Base-by-base conservation (phyloP, 2,113 vertebrate species). In the Catagonus wagneri region DNA sequence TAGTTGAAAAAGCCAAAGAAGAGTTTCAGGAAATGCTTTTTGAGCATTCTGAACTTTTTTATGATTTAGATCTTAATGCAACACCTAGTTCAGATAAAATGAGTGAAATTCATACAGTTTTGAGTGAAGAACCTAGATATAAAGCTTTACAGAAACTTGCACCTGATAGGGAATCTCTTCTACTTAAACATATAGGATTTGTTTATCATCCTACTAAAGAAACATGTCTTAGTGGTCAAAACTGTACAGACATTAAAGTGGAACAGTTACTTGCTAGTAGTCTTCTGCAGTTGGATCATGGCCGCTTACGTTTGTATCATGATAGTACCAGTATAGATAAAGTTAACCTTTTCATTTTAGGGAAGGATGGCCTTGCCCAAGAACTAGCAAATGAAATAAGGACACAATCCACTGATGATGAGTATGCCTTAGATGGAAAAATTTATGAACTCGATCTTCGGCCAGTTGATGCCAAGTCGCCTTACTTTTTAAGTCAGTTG, bases 11-110 rank as follows among this genome's bases (percentile, higher is more conserved):
- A 99, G 99, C 99, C 99, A 99, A 99, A 99, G 99, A 99, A 98
- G 99, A 99, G 98, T 99, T 99, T 99, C 99, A 99, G 99, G 99
- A 99, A 99, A 99, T 99, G 99, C 99, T 99, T 98, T 99, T 99
- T 98, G 99, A 99, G 98, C 99, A 99, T 68, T 99, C 99, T 39
- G 99, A 99, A 97, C 98, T 99, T 15, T 99, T 99, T 99, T 99
- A 99, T 97, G 99, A 99, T 98, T 98, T 99, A 98, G 99, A 99
- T 98, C 99, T 99, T 92, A 99, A 99, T 94, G 99, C 99, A 97
- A 99, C 99, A 89, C 99, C 99, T 34, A 99, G 99, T 98, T 99
- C 98, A 93, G 99, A 99, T 98, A 99, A 99, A 99, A 99, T 99
- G 99, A 99, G 99, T 95, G 99, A 99, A 97, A 99, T 99, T 96